Conservation (phyloP, 2,113 vertebrate genomes). For the Cynopterus brachyotis region DNA sequence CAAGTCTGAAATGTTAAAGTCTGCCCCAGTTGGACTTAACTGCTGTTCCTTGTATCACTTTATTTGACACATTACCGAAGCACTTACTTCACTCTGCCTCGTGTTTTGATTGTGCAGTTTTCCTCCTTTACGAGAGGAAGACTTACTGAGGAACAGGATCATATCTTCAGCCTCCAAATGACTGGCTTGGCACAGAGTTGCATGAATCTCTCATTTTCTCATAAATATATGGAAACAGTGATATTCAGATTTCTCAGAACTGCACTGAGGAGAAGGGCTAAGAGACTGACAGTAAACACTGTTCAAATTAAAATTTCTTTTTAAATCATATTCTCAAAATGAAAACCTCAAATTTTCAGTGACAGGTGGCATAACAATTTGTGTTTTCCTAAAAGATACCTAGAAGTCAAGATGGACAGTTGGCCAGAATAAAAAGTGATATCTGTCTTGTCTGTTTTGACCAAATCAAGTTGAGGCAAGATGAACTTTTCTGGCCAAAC, state of each 20-base stretch:
- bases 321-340: neutral
- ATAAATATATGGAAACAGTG: neutral
- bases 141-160: neutral
- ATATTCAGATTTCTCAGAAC: neutral
- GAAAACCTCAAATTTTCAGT: conserved; percentile 14
- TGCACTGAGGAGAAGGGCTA: neutral
- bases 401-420: neutral
- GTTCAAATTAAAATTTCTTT: neutral
- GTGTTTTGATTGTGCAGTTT: neutral
- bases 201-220: neutral
- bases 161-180: neutral
- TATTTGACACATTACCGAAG: neutral
- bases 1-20: neutral
- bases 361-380: neutral
- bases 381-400: conserved; percentile 20
- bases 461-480: conserved; percentile 21
- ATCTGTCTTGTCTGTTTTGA: neutral
- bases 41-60: neutral
- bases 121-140: neutral
- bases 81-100: neutral
- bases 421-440: neutral
- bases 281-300: neutral
- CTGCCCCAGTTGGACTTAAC: neutral
- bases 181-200: neutral
- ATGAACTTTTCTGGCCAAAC: neutral